Evolutionary conservation across 2,888 invertebrate genomes (phyloP).

Genomic region (Entomobrya multifasciata): DNA sequence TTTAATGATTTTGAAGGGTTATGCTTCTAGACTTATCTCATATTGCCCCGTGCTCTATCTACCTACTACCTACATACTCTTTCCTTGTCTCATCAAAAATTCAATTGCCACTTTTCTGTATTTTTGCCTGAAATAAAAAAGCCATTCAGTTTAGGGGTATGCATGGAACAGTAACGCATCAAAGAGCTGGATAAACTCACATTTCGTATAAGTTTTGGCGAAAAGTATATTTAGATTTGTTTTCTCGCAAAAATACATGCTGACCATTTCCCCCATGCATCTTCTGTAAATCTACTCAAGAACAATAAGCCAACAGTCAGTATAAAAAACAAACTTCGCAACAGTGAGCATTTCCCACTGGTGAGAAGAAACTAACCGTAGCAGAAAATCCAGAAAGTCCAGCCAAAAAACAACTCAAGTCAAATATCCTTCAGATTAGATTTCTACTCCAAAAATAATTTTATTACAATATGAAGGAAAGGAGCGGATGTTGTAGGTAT

Average conservation of each 20-base stretch:
- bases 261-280: neutral
- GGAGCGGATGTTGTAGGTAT: too few species aligned
- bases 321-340: conserved; percentile 6
- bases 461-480: too few species aligned
- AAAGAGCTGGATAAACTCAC: too few species aligned
- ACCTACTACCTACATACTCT: too few species aligned
- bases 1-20: too few species aligned
- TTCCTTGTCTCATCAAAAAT: conserved; percentile 12
- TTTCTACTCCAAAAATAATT: too few species aligned
- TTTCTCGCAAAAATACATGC: too few species aligned
- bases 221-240: too few species aligned
- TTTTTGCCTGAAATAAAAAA: too few species aligned
- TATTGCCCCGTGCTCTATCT: neutral
- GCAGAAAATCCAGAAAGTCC: neutral
- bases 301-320: neutral
- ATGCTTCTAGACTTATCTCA: neutral
- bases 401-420: neutral
- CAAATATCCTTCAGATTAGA: too few species aligned
- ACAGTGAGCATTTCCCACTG: conserved; percentile 25
- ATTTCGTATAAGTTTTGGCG: too few species aligned
- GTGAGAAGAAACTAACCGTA: neutral
- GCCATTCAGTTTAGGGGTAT: neutral
- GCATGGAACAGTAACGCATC: too few species aligned
- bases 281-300: neutral
- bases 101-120: neutral